These are phyloP conservation scores for Ladona fulva DNA, from an alignment of 1,140 invertebrate species.

Conservation along the genomic window DNA sequence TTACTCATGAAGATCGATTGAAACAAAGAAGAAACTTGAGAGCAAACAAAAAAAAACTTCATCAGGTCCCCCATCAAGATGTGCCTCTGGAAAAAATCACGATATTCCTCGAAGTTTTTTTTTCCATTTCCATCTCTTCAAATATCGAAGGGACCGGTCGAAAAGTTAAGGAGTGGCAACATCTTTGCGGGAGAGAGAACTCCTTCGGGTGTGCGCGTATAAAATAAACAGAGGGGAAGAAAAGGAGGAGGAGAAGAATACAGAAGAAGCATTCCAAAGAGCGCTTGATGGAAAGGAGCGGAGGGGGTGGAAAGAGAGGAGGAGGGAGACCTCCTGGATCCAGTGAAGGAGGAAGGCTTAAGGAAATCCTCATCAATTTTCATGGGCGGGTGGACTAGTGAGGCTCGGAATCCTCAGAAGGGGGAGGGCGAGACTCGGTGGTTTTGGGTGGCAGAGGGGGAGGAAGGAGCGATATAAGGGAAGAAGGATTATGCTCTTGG, in stretches of 20 bases:
- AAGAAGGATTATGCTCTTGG: not conserved
- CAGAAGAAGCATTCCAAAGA: not conserved
- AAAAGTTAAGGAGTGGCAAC: too few relatives aligned
- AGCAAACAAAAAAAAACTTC: too few relatives aligned
- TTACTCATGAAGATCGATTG: too few relatives aligned
- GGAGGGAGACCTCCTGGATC: not conserved
- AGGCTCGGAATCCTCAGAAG: not conserved
- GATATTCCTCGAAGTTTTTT: too few relatives aligned
- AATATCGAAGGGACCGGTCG: too few relatives aligned
- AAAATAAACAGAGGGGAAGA: not conserved
- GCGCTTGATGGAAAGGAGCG: not conserved
- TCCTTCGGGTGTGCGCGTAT: too few relatives aligned
- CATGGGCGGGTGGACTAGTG: not conserved
- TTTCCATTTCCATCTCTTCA: too few relatives aligned
- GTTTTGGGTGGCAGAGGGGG: not conserved
- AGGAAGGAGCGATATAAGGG: not conserved
- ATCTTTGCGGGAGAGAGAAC: too few relatives aligned
- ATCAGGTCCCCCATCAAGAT: too few relatives aligned
- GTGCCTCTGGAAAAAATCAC: too few relatives aligned
- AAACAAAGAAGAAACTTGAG: too few relatives aligned
- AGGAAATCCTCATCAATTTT: slow-evolving; percentile 10
- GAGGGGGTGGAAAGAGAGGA: not conserved
- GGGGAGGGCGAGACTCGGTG: too few relatives aligned
- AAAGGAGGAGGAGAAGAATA: not conserved
- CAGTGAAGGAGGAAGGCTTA: slow-evolving; percentile 3